Base-by-base conservation (phyloP, 2,888 invertebrate genomes). In the Drosophila fulvimacula region DNA sequence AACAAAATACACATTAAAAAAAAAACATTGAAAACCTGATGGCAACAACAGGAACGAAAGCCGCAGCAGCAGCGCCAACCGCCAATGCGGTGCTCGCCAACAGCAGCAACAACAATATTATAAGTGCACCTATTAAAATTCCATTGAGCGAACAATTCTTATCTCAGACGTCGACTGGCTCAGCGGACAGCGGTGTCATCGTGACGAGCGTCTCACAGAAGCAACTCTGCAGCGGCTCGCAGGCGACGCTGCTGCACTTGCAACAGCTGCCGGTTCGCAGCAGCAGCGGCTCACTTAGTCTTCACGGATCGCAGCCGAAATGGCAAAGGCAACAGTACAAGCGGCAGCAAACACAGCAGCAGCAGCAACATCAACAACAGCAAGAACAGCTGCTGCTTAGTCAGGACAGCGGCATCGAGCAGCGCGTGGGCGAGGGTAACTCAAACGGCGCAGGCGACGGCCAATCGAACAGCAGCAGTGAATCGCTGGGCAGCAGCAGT, bases 331-430 rank as follows among this genome's bases (percentile, higher is more conserved):
- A 83, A 6, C 69, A 81, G 7, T 69, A 69, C 21, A 59, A 44
- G 9, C 48, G 30, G 24, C 44, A 46, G 27, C 27, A n/a, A 5
- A 13, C n/a, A n/a, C 27, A 46, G 5, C 10, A 46, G 19, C 46
- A 46, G n/a, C 62, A 71, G 4, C 68, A 24, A 4, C 49, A 34
- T 11, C 62, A 67, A 39, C 69, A 64, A 46, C 60, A 67, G n/a
- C 64, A 77, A 53, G 77, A 78, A 21, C 87, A 91, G 70, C 75
- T 92, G 53, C 68, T 82, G 13, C 82, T 92, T 60, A 92, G 93
- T 21, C 92, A 92, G 67, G 92, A 92, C 72, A 92, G 92, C 59
- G 92, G 92, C 73, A 92, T 92, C 41, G 92, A 92, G 58, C 88
- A 83, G 57, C 89, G 89, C 60, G 86, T 72, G 48, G 65, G 62